Evolutionary conservation across 1,140 invertebrate genomes (phyloP), one percentile per base, ranked within the genome.

Genomic region (Eciton burchellii): DNA sequence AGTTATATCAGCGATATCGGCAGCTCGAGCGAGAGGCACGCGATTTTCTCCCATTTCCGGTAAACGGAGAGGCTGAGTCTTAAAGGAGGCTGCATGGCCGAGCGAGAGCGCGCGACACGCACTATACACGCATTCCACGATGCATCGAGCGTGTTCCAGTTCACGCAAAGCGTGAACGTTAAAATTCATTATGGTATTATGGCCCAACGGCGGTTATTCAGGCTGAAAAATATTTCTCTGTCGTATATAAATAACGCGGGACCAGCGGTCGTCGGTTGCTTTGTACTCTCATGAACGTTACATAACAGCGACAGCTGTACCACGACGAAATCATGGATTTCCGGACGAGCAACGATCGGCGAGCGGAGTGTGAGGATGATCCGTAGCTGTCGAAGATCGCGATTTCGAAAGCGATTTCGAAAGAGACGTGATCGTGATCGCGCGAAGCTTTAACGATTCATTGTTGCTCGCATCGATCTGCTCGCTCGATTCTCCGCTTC

Each of bases 161-260:
- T 73, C n/a, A 3, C 16, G 35, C 35, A 73, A n/a, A 71, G 41
- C 26, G 43, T n/a, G 35, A 6, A 21, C 26, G 49, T 65, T 65
- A 49, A 65, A 65, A 52, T 76, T 65, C 56, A 60, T 73, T 60
- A 16, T 57, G 16, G 21, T n/a, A 14, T 65, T n/a, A 14, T 65
- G 16, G 65, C 1, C 4, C 3, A 43, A 35, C 21, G 11, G 29
- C 43, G 60, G 35, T 35, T 52, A 63, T 76, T 65, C 43, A 52
- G n/a, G 43, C 16, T 63, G 29, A 35, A 63, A 29, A 63, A 74
- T 49, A 74, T 29, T 43, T 60, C 26, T 8, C 19, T 12, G 26
- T 21, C 43, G 5, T 57, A 12, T 12, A 14, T 60, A 74, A 62
- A 74, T 70, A 71, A 71, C 2, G 45, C 63, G 24, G 45, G 43